Base-by-base conservation (phyloP, 2,797 vertebrate genomes). In the Nasua narica region DNA sequence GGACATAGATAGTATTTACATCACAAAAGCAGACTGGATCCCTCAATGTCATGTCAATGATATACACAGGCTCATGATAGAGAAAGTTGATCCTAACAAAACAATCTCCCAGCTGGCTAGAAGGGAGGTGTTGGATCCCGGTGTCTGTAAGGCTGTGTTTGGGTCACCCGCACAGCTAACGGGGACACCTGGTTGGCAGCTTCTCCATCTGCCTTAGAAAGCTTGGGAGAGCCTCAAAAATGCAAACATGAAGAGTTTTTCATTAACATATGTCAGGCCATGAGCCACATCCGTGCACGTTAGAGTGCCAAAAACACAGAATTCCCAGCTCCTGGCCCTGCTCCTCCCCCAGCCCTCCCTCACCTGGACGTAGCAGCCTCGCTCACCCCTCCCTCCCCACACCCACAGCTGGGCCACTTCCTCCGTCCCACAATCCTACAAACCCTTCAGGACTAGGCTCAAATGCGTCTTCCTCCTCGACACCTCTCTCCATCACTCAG, bases 1-100 rank as follows among this genome's bases (percentile, higher is more conserved):
- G 72, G 85, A 92, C 90, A 46, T 58, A 37, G n/a, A 32, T 87
- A 43, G 72, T 96, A 96, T 97, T 96, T 92, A 82, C 95, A 76
- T 70, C 56, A 65, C 25, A 37, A 81, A 87, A 58, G 37, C 90
- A 84, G 77, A 85, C 25, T 65, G 74, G 87, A 67, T 94, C 91
- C 78, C 2, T 19, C 60, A 76, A 65, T 65, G 54, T 60, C 81
- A 67, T 70, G 77, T 88, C 87, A 62, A 4, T 21, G 48, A 50
- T 35, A 52, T 25, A 86, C 88, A 94, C 67, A 96, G 94, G 29
- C 29, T 85, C 67, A 14, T 18, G 52, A 54, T 3, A 48, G 29
- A 11, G 4, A 62, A 82, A 19, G 27, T 10, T 7, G 37, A 46
- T 78, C 72, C 37, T 82, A 78, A 62, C 48, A 50, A 93, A 95